Conservation (phyloP, 2,113 vertebrate species). For the Xenopus laevis region DNA sequence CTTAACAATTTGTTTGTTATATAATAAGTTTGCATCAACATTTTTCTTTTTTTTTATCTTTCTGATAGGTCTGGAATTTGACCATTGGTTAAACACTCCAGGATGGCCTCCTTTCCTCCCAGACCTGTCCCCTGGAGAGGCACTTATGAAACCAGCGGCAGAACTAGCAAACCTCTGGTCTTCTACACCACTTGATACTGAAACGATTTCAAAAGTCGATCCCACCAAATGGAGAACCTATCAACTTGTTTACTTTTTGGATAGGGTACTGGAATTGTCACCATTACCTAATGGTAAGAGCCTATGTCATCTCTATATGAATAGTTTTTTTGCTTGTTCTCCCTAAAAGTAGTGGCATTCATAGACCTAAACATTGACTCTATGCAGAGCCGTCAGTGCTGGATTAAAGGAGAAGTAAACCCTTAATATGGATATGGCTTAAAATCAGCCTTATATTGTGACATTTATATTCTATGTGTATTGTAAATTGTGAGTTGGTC, state of each 20-base stretch:
- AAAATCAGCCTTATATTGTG: too few species aligned
- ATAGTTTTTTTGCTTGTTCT: too few species aligned
- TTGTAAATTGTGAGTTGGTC: too few species aligned
- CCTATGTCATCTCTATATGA: too few species aligned
- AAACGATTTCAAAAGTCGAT: conserved; percentile 52
- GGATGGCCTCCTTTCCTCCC: conserved; percentile 80
- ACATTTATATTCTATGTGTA: too few species aligned
- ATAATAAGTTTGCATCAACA: too few species aligned
- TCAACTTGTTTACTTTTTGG: conserved; percentile 74
- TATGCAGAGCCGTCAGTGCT: too few species aligned
- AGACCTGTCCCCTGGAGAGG: conserved; percentile 68
- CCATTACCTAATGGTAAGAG: conserved; percentile 69
- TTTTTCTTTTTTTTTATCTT: background rate
- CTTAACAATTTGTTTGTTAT: too few species aligned
- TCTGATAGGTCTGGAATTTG: conserved; percentile 71
- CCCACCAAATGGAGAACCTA: conserved; percentile 70
- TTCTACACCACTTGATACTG: conserved; percentile 46
- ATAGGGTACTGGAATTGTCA: conserved; percentile 69
- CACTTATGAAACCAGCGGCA: conserved; percentile 71
- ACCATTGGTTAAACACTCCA: conserved; percentile 71
- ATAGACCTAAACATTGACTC: too few species aligned
- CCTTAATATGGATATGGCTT: too few species aligned
- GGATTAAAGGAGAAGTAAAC: too few species aligned
- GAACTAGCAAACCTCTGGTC: conserved; percentile 70
- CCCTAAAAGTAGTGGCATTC: too few species aligned